Conservation (phyloP, 2,113 vertebrate genomes). For the Neodon shergylaensis region DNA sequence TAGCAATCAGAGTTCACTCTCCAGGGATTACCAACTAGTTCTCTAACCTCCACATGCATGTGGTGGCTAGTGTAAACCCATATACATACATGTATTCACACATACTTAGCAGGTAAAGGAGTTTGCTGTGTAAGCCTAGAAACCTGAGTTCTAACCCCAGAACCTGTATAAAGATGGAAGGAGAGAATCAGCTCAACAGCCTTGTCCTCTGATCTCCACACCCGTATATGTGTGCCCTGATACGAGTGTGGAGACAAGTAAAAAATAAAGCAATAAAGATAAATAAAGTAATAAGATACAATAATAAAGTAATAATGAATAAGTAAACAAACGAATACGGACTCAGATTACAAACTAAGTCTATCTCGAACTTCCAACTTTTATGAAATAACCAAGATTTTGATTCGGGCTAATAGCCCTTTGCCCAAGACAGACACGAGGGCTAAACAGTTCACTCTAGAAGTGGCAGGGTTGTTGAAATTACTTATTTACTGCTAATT, state of each 20-base stretch:
- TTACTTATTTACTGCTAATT: not conserved
- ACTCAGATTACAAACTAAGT: slow-evolving; percentile 36
- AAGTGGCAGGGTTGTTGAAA: not conserved
- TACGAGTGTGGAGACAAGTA: not conserved
- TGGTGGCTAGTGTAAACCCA: not conserved
- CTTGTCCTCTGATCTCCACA: not conserved
- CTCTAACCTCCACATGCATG: not conserved
- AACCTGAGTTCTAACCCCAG: not conserved
- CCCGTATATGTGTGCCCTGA: not conserved
- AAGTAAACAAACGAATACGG: slow-evolving; percentile 16
- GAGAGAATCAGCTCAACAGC: not conserved
- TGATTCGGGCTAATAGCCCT: not conserved
- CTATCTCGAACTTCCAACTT: slow-evolving; percentile 5
- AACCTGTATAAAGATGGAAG: not conserved
- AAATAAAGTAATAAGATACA: no score
- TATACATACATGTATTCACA: no score
- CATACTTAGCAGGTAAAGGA: not conserved
- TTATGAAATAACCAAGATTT: not conserved
- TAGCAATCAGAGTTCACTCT: not conserved
- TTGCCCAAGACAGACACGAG: not conserved
- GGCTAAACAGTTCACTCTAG: not conserved
- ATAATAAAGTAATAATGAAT: no score
- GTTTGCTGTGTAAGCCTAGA: not conserved
- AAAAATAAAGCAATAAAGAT: not conserved
- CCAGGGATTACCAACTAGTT: not conserved